phyloP scores from a whole-genome alignment of 1,140 invertebrate species.

The Charaxes varanes region DNA sequence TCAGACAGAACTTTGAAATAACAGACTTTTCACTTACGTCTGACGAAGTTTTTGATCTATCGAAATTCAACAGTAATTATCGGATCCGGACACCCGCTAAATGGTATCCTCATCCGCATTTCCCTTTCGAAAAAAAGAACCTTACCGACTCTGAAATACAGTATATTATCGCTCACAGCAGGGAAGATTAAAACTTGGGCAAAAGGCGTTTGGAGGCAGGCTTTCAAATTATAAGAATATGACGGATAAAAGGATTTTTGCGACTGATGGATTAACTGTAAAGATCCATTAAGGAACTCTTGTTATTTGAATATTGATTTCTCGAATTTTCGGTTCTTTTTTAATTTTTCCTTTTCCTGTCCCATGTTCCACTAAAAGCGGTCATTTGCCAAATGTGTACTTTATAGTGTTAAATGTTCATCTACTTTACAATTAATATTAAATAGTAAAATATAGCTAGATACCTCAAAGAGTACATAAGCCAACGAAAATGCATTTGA shows the following conservation, averaged over 20 bases:
- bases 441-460: no score
- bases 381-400: no score
- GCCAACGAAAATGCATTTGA: no score
- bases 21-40: slow-evolving; percentile 45
- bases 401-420: no score
- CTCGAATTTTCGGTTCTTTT: slow-evolving; percentile 1
- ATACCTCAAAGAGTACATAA: no score
- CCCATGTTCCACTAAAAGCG: no score
- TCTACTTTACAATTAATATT: no score
- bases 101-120: slow-evolving; percentile 55
- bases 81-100: slow-evolving; percentile 47
- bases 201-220: slow-evolving; percentile 13
- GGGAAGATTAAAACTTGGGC: slow-evolving; percentile 37
- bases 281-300: slow-evolving; percentile 28
- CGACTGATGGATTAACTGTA: slow-evolving; percentile 22
- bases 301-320: slow-evolving; percentile 11
- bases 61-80: slow-evolving; percentile 52
- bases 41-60: slow-evolving; percentile 43
- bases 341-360: no score
- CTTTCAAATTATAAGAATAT: slow-evolving; percentile 22
- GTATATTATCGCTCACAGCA: slow-evolving; percentile 43
- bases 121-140: slow-evolving; percentile 57
- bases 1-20: slow-evolving; percentile 48
- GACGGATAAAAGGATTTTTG: slow-evolving; percentile 15
- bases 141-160: slow-evolving; percentile 39